Evolutionary conservation across 2,113 vertebrate species (phyloP), one percentile per base, ranked within the genome.

Genomic region (Podiceps cristatus): DNA sequence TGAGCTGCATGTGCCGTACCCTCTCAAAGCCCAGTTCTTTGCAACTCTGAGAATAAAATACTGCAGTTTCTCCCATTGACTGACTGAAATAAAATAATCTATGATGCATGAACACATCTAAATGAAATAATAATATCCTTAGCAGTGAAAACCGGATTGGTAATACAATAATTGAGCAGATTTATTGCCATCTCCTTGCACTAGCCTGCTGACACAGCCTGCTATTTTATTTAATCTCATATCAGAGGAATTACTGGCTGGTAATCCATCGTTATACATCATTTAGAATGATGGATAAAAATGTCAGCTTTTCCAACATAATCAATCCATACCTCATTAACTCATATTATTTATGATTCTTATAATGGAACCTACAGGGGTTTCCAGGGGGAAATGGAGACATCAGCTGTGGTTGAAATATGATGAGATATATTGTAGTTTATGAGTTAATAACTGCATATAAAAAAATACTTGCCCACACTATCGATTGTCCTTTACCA

Each of bases 121-220:
- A 99, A 99, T 98, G 98, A 99, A 99, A 99, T 99, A 99, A 99
- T 99, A 99, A 99, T 99, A 99, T 99, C 99, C 98, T 99, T 99
- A 99, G 99, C 98, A 98, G 99, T 99, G 99, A 99, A 99, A 99
- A 99, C 98, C 86, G 94, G 98, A 99, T 99, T 99, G 99, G 98
- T 98, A 98, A 99, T 99, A 99, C 95, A 98, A 97, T 99, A 99
- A 99, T 99, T 99, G 99, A 99, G 96, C 98, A 99, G 99, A 99
- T 99, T 99, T 99, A 99, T 99, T 99, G 98, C 98, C 98, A 84
- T 98, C 98, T 99, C 98, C 98, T 98, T 98, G 98, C 98, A 97
- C 98, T 91, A 98, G 98, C 97, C 98, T 98, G 98, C 98, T 98
- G 99, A 99, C 99, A 99, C 98, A 98, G 98, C 97, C 98, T 96